Conservation (phyloP, 2,888 invertebrate species). For the Mesorhabditis sp. region DNA sequence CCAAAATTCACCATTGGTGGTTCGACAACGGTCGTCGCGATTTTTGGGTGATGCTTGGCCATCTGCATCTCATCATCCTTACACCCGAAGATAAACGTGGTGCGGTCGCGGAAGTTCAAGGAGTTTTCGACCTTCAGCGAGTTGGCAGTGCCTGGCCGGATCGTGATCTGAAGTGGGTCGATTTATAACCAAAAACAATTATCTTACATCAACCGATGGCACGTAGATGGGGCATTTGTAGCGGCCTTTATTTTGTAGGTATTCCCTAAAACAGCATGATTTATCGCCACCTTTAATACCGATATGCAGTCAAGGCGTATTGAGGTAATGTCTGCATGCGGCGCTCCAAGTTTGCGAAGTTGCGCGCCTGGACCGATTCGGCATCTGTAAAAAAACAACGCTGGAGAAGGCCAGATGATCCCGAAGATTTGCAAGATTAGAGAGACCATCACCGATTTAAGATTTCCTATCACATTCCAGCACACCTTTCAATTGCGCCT, state of each 20-base stretch:
- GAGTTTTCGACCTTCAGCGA: neutral
- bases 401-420: no score
- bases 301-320: no score
- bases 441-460: no score
- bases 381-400: no score
- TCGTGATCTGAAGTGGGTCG: neutral
- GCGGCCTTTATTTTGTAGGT: neutral
- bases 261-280: neutral
- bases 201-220: conserved; percentile 36
- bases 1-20: conserved; percentile 10
- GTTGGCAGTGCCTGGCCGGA: neutral
- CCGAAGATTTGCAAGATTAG: no score
- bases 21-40: conserved; percentile 34
- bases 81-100: conserved; percentile 44
- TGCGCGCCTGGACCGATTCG: no score
- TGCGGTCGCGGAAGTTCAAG: conserved; percentile 27
- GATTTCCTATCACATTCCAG: no score
- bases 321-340: no score
- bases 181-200: neutral
- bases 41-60: conserved; percentile 17
- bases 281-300: no score
- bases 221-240: conserved; percentile 38
- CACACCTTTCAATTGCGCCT: no score
- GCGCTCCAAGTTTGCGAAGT: no score
- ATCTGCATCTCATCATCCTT: conserved; percentile 35